Conservation (phyloP, 2,797 vertebrate species). For the Orientallactaga sibirica region DNA sequence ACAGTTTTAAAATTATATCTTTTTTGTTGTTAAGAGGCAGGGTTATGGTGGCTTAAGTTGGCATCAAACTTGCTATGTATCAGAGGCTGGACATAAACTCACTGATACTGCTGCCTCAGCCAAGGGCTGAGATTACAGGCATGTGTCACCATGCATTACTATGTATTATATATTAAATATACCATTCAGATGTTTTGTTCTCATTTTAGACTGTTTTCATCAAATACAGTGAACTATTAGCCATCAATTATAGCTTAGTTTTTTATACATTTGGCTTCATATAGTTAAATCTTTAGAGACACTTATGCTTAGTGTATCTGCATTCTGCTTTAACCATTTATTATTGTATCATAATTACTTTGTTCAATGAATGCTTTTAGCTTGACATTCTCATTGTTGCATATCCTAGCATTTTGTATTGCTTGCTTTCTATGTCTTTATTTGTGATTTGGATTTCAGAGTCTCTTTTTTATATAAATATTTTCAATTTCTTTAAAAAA, state of each 20-base stretch:
- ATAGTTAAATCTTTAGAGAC: neutral
- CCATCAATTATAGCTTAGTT: neutral
- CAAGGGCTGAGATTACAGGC: neutral
- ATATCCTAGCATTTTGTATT: neutral
- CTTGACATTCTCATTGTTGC: neutral
- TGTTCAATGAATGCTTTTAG: constrained; percentile 8
- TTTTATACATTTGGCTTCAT: neutral
- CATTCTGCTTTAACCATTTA: neutral
- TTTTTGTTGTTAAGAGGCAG: neutral
- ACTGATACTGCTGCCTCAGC: neutral
- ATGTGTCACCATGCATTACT: neutral
- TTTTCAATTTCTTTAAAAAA: no score
- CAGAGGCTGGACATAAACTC: no score
- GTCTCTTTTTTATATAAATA: neutral
- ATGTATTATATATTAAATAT: neutral
- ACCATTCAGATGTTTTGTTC: neutral
- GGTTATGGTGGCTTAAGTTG: no score
- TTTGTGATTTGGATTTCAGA: neutral
- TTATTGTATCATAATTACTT: neutral
- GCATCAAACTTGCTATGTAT: neutral
- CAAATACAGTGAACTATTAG: neutral
- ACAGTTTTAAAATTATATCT: neutral
- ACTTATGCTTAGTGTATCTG: neutral
- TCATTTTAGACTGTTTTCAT: neutral
- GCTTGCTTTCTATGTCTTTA: constrained; percentile 2